Base-by-base conservation (phyloP, 2,797 vertebrate genomes). In the Myotis planiceps region DNA sequence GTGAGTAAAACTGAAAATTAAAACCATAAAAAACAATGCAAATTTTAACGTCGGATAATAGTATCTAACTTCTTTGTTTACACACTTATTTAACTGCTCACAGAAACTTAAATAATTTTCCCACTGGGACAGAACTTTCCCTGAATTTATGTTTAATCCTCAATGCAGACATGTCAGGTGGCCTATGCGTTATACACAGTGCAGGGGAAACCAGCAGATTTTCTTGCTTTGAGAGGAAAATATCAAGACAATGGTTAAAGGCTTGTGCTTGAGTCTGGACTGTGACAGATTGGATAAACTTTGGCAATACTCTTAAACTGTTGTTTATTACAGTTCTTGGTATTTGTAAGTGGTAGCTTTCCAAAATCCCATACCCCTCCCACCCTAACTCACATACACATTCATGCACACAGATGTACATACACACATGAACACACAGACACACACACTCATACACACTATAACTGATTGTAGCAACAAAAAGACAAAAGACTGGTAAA, bases 171-270 rank as follows among this genome's bases (percentile, higher is more conserved):
- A 78, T 6, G n/a, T 45, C 9, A 60, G 45, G 37, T 37, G 19
- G 19, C 3, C 19, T 19, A 9, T 29, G 34, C 9, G 49, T 13
- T 60, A 29, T 60, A 60, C 55, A 60, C 0, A 27, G 13, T 55
- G 7, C 16, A 0, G 13, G 27, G 71, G 42, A 85, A 66, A 60
- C 45, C 49, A 45, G 32, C 27, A 76, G 13, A 23, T 80, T 55
- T 16, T 19, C 32, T 45, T 47, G 14, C 9, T 89, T 87, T 65
- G 23, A 78, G 34, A 93, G 25, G 8, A 68, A 82, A 95, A 82
- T 2, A 39, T 60, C 45, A 75, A 66, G 37, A 49, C 5, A 32
- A 5, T 47, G 6, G 19, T 81, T 27, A 78, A 32, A 1, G 14
- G 27, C 23, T 85, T 78, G 4, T 51, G 14, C n/a, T 23, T 75